Conservation (phyloP, 2,888 invertebrate genomes). For the Lepidochrysops patricia region DNA sequence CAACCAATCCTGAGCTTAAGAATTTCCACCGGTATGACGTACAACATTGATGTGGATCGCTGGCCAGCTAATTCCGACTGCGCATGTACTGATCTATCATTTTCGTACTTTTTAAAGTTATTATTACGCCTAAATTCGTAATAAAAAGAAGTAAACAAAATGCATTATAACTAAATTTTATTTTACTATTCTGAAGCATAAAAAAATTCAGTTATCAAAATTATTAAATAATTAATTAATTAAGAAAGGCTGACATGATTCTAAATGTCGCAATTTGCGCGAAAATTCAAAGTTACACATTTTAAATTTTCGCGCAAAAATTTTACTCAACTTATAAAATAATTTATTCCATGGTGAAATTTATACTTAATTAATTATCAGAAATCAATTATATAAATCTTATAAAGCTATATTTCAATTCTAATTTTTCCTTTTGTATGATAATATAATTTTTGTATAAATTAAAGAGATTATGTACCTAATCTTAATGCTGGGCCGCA, state of each 20-base stretch:
- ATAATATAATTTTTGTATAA: no score
- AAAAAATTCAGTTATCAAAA: neutral
- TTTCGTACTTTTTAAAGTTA: conserved; percentile 35
- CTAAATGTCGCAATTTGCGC: neutral
- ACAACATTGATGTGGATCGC: conserved; percentile 69
- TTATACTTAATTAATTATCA: no score
- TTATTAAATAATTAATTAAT: neutral
- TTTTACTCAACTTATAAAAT: no score
- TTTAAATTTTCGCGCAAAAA: no score
- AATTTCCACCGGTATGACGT: conserved; percentile 72
- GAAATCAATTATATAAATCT: no score
- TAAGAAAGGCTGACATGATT: neutral
- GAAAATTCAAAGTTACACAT: neutral
- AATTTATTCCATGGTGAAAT: no score
- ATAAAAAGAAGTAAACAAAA: neutral
- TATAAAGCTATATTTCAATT: no score
- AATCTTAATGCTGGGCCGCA: no score
- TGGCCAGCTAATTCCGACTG: conserved; percentile 59
- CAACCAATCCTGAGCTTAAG: conserved; percentile 69
- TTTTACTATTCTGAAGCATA: neutral
- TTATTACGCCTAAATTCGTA: neutral
- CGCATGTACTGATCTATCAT: conserved; percentile 51
- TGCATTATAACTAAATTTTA: neutral
- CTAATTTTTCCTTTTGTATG: no score
- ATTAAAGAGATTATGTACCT: no score